Percentiles rank a stretch among this genome's conserved stretches.
Evolutionary conservation across 2,888 invertebrate species (phyloP).

Genomic region (Spodoptera picta): DNA sequence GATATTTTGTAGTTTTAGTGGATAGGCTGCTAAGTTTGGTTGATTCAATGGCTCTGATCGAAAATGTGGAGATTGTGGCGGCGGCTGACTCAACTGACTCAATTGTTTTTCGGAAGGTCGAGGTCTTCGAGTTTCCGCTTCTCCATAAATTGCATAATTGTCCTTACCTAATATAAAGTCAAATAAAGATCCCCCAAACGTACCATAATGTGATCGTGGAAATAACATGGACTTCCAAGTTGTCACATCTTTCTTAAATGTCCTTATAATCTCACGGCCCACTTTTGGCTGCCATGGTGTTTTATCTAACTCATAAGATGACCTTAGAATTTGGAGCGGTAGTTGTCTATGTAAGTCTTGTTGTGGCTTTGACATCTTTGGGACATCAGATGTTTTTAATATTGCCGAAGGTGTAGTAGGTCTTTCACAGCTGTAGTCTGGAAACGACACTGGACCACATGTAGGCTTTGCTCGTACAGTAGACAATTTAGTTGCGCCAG

Average conservation of each 20-base stretch:
- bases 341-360: background rate
- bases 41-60: background rate
- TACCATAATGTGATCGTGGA: background rate
- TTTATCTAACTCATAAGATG: background rate
- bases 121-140: background rate
- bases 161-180: background rate
- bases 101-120: background rate
- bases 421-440: constrained; percentile 19
- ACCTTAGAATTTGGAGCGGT: background rate
- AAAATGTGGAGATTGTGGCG: background rate
- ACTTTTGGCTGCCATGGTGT: constrained; percentile 2
- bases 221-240: background rate
- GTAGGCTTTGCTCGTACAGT: constrained; percentile 4
- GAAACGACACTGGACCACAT: constrained; percentile 7
- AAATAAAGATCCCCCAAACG: constrained; percentile 1
- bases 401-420: background rate
- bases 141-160: background rate
- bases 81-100: too few species aligned
- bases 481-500: too few species aligned
- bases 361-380: background rate
- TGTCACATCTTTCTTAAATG: constrained; percentile 2
- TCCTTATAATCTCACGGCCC: background rate
- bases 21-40: background rate
- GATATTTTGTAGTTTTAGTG: background rate
- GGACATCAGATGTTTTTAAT: background rate